Evolutionary conservation across 2,113 vertebrate species (phyloP).

Genomic region (Daphoenositta chrysoptera): DNA sequence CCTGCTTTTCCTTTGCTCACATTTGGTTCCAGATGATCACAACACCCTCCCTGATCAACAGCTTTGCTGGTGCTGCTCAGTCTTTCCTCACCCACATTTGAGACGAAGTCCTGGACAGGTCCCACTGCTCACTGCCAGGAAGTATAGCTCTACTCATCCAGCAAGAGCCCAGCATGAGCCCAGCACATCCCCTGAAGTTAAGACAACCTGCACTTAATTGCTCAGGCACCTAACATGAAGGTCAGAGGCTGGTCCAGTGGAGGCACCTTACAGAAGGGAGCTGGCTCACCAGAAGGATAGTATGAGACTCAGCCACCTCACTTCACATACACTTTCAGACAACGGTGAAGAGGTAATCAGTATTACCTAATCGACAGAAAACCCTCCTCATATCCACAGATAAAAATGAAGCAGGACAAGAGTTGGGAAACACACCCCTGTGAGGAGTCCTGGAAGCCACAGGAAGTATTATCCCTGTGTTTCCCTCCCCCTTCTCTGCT

Average conservation of each 20-base stretch:
- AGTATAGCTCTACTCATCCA: background rate
- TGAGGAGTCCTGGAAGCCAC: conserved; percentile 39
- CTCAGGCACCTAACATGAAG: background rate
- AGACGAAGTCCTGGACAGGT: background rate
- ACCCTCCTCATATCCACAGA: background rate
- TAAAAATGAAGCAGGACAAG: background rate
- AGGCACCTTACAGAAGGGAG: background rate
- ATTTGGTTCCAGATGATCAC: background rate
- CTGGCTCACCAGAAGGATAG: background rate
- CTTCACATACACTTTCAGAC: background rate
- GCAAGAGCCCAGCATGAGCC: background rate
- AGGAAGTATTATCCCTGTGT: conserved; percentile 65
- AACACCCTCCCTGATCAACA: background rate
- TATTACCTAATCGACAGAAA: background rate
- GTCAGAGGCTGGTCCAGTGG: background rate
- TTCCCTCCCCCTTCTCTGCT: conserved; percentile 29
- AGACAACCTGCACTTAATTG: background rate
- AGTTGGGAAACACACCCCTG: background rate
- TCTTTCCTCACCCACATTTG: background rate
- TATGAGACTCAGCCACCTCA: background rate
- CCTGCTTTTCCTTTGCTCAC: background rate
- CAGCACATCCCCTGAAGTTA: background rate
- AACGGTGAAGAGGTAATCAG: background rate
- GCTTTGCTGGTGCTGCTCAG: background rate
- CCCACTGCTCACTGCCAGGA: background rate